Percentiles rank a stretch among this genome's conserved stretches.
Conservation (phyloP, 2,797 vertebrate species). For the Betta splendens region DNA sequence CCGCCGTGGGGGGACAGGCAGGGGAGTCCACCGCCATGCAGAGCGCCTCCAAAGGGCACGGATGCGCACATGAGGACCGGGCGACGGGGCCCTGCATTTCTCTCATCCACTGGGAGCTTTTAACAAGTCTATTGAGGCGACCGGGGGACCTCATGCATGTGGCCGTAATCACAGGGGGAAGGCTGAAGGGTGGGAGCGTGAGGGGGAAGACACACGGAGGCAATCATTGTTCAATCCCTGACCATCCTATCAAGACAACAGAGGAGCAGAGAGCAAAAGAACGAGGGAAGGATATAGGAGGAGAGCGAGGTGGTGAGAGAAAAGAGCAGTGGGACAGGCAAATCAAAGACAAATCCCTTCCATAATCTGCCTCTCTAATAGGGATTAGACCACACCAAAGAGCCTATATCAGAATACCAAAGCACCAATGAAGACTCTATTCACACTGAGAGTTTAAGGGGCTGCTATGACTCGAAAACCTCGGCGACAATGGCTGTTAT, state of each 20-base stretch:
- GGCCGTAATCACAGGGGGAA: constrained; percentile 76
- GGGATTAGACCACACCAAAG: constrained; percentile 79
- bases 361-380: constrained; percentile 84
- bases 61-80: constrained; percentile 85
- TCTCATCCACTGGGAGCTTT: constrained; percentile 89
- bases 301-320: constrained; percentile 63
- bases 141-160: constrained; percentile 79
- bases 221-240: constrained; percentile 66
- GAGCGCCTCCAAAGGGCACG: constrained; percentile 85
- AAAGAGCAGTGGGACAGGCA: constrained; percentile 80
- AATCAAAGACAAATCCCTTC: constrained; percentile 80
- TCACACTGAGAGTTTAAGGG: constrained; percentile 70
- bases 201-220: constrained; percentile 66
- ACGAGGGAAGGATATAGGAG: constrained; percentile 44
- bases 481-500: constrained; percentile 13
- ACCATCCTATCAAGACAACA: constrained; percentile 63
- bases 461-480: constrained; percentile 44
- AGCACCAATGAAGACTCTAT: constrained; percentile 68
- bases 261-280: constrained; percentile 53
- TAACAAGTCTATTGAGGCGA: constrained; percentile 94
- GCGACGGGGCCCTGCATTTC: constrained; percentile 83
- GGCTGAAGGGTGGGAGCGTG: constrained; percentile 56
- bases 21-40: constrained; percentile 85
- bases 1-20: constrained; percentile 26
- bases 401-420: constrained; percentile 71